Conservation (phyloP, 2,113 vertebrate species). For the Ochotona princeps region DNA sequence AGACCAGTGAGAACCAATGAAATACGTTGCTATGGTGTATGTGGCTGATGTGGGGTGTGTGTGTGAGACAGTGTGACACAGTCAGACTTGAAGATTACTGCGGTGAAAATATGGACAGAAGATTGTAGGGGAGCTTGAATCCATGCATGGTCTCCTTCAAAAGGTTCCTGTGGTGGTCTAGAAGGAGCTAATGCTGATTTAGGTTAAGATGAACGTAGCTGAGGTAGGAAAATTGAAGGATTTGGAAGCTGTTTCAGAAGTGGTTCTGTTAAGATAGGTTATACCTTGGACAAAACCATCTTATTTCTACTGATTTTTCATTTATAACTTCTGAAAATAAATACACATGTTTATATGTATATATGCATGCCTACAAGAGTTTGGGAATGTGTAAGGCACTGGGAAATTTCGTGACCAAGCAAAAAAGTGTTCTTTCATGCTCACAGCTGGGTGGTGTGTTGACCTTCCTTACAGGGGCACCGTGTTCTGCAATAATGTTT, state of each 20-base stretch:
- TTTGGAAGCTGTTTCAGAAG: neutral
- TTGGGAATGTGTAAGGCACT: neutral
- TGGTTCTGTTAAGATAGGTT: neutral
- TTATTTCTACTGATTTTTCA: constrained; percentile 25
- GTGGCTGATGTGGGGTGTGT: neutral
- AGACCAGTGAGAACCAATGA: neutral
- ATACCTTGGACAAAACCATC: neutral
- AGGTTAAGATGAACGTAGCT: neutral
- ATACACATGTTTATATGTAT: neutral
- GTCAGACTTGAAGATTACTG: neutral
- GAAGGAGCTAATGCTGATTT: neutral
- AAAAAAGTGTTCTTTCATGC: neutral
- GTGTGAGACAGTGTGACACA: neutral
- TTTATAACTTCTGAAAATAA: neutral
- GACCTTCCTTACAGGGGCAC: neutral
- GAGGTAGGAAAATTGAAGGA: neutral
- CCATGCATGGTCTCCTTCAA: neutral
- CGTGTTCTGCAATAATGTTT: neutral
- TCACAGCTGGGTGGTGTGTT: neutral
- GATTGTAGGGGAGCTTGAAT: neutral
- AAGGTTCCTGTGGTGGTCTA: neutral
- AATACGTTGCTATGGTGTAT: neutral
- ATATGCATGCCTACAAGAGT: neutral
- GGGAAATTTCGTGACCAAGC: neutral
- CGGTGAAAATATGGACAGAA: constrained; percentile 1